Base-by-base conservation (phyloP, 2,113 vertebrate species). In the Halcyon senegalensis region DNA sequence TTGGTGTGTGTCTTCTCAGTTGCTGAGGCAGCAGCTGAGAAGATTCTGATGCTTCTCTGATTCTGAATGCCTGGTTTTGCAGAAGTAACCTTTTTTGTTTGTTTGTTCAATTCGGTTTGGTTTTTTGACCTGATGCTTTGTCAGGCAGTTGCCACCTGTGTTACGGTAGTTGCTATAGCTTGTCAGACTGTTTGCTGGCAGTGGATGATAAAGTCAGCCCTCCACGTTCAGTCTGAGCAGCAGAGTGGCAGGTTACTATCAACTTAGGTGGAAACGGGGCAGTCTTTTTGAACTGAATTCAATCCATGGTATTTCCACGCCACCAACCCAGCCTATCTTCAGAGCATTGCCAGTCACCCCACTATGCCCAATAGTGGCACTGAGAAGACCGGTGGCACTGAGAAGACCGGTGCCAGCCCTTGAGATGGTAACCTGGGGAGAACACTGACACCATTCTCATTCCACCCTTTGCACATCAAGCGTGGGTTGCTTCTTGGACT, bases 221-320 rank as follows among this genome's bases (percentile, higher is more conserved):
- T 63, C 73, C 6, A 1, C 12, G 41, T 44, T 27, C 44, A 25
- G 2, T 67, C 35, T 77, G 74, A 69, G 28, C 28, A 21, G 44
- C 33, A 23, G 39, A 70, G 11, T 55, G 25, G 10, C 30, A 48
- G 21, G 24, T 7, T 46, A 5, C 35, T 13, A 7, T 60, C 1
- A 0, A 13, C 10, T 41, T 77, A 13, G 3, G 7, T 55, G 16
- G 11, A 60, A 88, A 24, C 1, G 0, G 30, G 53, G 5, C 17
- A 16, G 2, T 44, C 16, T 60, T 91, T 35, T 56, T 13, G 23
- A 33, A 64, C 19, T 35, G 18, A 27, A 20, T 70, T 58, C 1
- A 1, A 30, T 9, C 21, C 3, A 2, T 1, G 1, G 17, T 74
- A 7, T 91, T 74, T 66, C 46, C 16, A 17, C 11, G 33, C 21